phyloP scores from a whole-genome alignment of 2,113 vertebrate genomes.

The Terrapene triunguis region DNA sequence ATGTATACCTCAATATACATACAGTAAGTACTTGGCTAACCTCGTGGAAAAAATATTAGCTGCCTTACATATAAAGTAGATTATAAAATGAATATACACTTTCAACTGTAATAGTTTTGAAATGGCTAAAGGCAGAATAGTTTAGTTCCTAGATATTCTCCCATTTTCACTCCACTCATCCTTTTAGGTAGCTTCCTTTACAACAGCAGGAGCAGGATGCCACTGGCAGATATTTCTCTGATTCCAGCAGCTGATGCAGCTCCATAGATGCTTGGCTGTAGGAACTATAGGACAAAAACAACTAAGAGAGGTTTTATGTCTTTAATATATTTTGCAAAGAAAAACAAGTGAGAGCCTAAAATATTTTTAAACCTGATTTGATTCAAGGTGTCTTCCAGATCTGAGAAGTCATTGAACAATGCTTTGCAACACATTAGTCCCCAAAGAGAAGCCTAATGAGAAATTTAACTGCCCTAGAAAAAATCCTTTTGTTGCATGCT shows the following conservation, averaged over 20 bases:
- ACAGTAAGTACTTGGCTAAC: not conserved
- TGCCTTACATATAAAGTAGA: not conserved
- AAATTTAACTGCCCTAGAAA: not conserved
- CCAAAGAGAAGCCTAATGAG: not conserved
- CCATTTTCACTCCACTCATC: not conserved
- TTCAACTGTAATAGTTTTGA: not conserved
- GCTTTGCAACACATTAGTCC: not conserved
- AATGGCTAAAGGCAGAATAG: not conserved
- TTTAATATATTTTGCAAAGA: not conserved
- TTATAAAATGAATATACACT: not conserved
- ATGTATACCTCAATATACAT: rapidly evolving
- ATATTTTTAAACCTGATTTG: not conserved
- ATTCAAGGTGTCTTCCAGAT: not conserved
- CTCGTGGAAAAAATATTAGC: not conserved
- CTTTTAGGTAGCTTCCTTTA: not conserved
- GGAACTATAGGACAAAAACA: not conserved
- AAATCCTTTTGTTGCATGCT: not conserved
- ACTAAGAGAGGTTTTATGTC: not conserved
- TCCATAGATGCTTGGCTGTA: not conserved
- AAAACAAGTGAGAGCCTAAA: not conserved
- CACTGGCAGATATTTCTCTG: not conserved
- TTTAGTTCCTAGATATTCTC: not conserved
- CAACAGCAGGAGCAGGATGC: not conserved
- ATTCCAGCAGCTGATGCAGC: rapidly evolving
- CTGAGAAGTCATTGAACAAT: not conserved